A percentile compares a stretch with the other conserved stretches of the same genome.
Conservation (phyloP, 2,797 vertebrate species). For the Lates japonicus region DNA sequence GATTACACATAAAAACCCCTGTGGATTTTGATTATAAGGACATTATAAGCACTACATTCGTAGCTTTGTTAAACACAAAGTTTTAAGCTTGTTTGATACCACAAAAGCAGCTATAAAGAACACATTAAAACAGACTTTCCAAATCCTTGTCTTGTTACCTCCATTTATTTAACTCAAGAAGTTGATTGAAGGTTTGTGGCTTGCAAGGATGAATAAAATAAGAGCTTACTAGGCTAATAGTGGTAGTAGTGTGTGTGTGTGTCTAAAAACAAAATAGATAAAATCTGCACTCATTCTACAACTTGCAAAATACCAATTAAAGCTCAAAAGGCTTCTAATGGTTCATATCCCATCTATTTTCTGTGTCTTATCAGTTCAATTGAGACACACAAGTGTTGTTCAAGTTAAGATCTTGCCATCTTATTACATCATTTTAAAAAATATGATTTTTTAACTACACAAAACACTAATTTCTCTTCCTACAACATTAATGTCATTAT, state of each 20-base stretch:
- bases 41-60: not conserved
- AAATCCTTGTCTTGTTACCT: too few species aligned
- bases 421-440: too few species aligned
- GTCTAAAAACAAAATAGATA: not conserved
- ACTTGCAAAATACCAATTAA: not conserved
- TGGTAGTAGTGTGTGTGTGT: too few species aligned
- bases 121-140: too few species aligned
- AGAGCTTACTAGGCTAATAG: not conserved
- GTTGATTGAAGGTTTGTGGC: not conserved
- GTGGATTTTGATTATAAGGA: not conserved
- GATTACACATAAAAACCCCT: not conserved
- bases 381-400: too few species aligned
- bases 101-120: not conserved
- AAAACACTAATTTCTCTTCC: not conserved
- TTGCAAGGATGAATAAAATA: not conserved
- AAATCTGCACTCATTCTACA: not conserved
- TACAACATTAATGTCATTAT: not conserved
- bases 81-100: too few species aligned
- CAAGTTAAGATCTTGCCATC: too few species aligned
- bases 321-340: not conserved
- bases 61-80: not conserved
- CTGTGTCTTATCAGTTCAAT: too few species aligned
- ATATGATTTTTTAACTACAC: too few species aligned
- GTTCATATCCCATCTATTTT: too few species aligned
- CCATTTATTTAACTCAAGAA: not conserved